Conservation (phyloP, 2,113 vertebrate genomes). For the Chunga burmeisteri region DNA sequence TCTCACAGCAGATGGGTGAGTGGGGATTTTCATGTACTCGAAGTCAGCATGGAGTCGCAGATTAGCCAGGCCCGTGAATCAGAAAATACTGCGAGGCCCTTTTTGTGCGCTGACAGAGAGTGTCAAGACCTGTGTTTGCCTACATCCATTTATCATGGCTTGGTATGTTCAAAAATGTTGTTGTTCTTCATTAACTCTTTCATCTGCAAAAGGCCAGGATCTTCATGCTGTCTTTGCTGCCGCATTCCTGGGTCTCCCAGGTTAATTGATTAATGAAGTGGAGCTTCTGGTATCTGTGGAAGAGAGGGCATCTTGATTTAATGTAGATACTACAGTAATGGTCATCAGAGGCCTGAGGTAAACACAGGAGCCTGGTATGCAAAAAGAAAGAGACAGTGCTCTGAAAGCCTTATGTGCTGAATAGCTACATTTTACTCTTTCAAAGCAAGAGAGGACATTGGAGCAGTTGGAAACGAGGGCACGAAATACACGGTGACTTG, state of each 20-base stretch:
- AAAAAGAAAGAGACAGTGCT: not conserved
- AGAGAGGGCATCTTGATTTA: constrained; percentile 9
- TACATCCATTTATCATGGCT: constrained; percentile 55
- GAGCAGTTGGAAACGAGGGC: not conserved
- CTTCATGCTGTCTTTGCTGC: not conserved
- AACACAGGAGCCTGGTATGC: not conserved
- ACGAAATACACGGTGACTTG: not conserved
- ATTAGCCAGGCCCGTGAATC: not conserved
- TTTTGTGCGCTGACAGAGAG: constrained; percentile 3
- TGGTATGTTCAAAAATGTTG: constrained; percentile 40
- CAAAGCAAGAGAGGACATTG: not conserved
- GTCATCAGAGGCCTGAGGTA: not conserved
- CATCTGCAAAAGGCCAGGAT: not conserved
- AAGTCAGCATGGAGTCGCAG: not conserved
- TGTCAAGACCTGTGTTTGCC: constrained; percentile 58
- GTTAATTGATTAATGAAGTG: constrained; percentile 50
- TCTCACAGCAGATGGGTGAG: constrained; percentile 1
- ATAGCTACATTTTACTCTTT: not conserved
- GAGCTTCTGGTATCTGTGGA: constrained; percentile 5
- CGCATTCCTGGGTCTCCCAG: not conserved
- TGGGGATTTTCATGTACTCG: not conserved
- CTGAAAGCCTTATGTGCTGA: not conserved
- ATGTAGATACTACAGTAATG: not conserved
- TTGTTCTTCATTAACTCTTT: constrained; percentile 44
- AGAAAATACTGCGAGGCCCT: not conserved